phyloP scores from a whole-genome alignment of 2,797 vertebrate genomes.

The Betta splendens region DNA sequence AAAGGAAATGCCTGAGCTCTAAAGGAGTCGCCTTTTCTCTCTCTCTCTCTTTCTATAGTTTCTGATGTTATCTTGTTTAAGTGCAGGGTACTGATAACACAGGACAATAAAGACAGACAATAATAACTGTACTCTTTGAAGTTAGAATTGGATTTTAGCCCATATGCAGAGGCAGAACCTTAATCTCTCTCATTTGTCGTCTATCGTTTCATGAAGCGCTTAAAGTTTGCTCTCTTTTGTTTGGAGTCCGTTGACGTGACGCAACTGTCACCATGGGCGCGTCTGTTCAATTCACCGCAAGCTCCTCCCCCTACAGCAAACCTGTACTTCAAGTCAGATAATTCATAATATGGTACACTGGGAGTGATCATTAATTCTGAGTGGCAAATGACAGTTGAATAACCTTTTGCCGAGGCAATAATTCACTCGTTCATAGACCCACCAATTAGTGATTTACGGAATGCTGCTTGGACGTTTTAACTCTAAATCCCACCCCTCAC shows the following conservation, averaged over 20 bases:
- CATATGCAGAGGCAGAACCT: neutral
- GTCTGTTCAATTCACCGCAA: neutral
- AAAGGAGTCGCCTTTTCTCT: slow-evolving; percentile 68
- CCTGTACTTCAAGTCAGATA: slow-evolving; percentile 23
- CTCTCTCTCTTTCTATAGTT: slow-evolving; percentile 49
- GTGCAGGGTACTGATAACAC: slow-evolving; percentile 56
- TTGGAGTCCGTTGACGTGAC: slow-evolving; percentile 26
- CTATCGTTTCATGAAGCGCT: neutral
- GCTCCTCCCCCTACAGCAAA: slow-evolving; percentile 23
- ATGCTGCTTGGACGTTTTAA: slow-evolving; percentile 14
- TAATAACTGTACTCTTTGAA: neutral
- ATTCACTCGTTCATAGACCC: slow-evolving; percentile 20
- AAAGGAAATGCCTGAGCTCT: slow-evolving; percentile 78
- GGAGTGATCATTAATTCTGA: slow-evolving; percentile 39
- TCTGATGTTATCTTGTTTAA: slow-evolving; percentile 66
- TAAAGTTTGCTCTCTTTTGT: neutral
- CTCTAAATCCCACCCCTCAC: slow-evolving; percentile 30
- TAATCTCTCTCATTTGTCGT: no score
- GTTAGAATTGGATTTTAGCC: neutral
- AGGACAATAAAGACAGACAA: slow-evolving; percentile 11
- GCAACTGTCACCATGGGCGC: slow-evolving; percentile 14
- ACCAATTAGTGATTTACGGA: slow-evolving; percentile 53
- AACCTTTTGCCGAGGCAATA: slow-evolving; percentile 25
- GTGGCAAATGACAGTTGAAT: slow-evolving; percentile 32
- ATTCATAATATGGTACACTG: slow-evolving; percentile 8